Evolutionary conservation across 37 sponge, comb jelly and placozoan genomes (phyloP).

Genomic region (Beroe ovata): DNA sequence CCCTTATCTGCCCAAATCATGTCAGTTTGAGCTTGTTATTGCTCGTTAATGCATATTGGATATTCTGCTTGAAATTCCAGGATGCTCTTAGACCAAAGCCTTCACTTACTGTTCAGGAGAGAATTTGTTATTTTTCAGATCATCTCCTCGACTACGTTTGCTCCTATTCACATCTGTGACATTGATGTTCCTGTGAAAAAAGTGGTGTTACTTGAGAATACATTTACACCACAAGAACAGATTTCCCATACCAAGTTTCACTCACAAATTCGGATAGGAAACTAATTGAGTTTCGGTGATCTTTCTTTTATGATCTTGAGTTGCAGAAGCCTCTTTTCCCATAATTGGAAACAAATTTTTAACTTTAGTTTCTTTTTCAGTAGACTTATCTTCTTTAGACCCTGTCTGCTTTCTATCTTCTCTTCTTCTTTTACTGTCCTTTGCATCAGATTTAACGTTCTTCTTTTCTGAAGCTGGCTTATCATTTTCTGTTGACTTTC

Average conservation of each 20-base stretch:
- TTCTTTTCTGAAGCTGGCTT: neutral
- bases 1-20: too few relatives aligned
- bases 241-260: too few relatives aligned
- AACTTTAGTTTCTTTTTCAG: neutral
- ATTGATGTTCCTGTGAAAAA: neutral
- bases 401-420: neutral
- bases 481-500: neutral
- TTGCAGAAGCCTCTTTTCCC: neutral
- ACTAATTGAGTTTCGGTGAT: constrained; percentile 12
- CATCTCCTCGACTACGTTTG: neutral
- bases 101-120: constrained; percentile 51
- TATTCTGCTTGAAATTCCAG: too few relatives aligned
- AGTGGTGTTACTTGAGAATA: neutral
- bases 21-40: too few relatives aligned
- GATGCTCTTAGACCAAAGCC: too few relatives aligned
- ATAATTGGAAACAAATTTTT: constrained; percentile 37
- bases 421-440: neutral
- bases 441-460: neutral
- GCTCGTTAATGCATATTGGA: too few relatives aligned
- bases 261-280: constrained; percentile 39
- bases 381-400: neutral
- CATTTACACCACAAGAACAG: neutral
- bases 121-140: neutral
- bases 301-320: neutral
- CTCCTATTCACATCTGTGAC: neutral